Evolutionary conservation across 2,888 invertebrate genomes (phyloP).

Genomic region (Malacosoma neustria): DNA sequence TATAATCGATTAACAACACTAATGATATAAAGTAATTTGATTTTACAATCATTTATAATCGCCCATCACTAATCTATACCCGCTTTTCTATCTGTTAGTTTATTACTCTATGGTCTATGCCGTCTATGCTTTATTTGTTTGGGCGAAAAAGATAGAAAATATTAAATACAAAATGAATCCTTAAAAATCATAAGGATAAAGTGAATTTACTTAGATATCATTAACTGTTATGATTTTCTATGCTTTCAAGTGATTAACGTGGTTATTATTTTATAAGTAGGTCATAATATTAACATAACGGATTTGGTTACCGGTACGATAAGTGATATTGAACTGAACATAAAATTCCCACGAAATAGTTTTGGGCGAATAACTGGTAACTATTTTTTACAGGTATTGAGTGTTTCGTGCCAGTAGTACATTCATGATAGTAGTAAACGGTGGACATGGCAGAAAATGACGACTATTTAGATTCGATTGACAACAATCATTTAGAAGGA

Average conservation of each 20-base stretch:
- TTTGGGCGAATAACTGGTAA: not conserved
- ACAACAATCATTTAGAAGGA: conserved; percentile 75
- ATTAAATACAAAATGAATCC: conserved; percentile 37
- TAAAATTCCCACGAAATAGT: not conserved
- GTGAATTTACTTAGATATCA: conserved; percentile 29
- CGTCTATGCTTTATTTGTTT: conserved; percentile 7
- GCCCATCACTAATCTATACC: not conserved
- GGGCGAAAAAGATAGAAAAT: not conserved
- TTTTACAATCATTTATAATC: not conserved
- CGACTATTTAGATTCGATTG: conserved; percentile 68
- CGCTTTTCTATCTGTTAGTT: not conserved
- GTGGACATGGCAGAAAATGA: conserved; percentile 69
- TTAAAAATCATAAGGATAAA: conserved; percentile 40
- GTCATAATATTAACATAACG: conserved; percentile 34
- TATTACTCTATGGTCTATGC: not conserved
- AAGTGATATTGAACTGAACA: conserved; percentile 5
- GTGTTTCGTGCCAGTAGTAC: conserved; percentile 16
- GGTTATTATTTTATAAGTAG: conserved; percentile 50
- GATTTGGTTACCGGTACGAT: conserved; percentile 72
- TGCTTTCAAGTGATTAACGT: conserved; percentile 8
- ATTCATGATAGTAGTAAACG: conserved; percentile 37
- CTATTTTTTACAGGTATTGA: not conserved
- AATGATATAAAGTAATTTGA: conserved; percentile 20
- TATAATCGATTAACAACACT: conserved; percentile 16
- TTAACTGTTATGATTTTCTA: conserved; percentile 21